phyloP scores from a whole-genome alignment of 1,140 invertebrate species.

The Hylaeus volcanicus region DNA sequence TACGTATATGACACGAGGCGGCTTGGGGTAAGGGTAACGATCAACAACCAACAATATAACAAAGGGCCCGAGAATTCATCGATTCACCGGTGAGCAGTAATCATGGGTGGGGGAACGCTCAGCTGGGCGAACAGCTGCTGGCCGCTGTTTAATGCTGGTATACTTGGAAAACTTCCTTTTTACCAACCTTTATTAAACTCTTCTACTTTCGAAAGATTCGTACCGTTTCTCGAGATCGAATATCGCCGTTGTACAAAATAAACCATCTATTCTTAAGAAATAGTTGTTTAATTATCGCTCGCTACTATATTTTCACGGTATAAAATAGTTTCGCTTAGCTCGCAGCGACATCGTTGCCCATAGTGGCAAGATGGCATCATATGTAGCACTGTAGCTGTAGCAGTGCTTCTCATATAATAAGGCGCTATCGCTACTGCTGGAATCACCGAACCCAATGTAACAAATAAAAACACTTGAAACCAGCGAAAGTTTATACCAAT shows the following conservation, averaged over 20 bases:
- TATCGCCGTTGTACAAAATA: not conserved
- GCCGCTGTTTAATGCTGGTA: constrained; percentile 10
- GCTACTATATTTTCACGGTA: not conserved
- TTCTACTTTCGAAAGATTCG: not conserved
- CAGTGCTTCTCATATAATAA: constrained; percentile 40
- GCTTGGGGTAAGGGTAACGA: not conserved
- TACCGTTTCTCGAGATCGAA: not conserved
- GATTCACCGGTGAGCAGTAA: constrained; percentile 7
- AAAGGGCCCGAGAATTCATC: not conserved
- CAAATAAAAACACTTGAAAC: too few species aligned
- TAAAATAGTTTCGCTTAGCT: constrained; percentile 1
- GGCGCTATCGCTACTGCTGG: too few species aligned
- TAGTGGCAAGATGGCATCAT: constrained; percentile 39
- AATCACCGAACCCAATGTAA: not conserved
- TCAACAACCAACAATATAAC: not conserved
- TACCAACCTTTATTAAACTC: constrained; percentile 6
- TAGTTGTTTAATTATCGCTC: not conserved
- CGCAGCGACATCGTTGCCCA: constrained; percentile 22
- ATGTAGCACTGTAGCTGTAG: not conserved
- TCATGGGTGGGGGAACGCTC: constrained; percentile 52
- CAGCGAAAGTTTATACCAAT: too few species aligned
- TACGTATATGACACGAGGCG: not conserved
- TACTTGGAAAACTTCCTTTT: constrained; percentile 41
- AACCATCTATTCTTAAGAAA: not conserved
- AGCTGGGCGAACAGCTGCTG: constrained; percentile 67